Evolutionary conservation across 2,113 vertebrate species (phyloP).

Genomic region (Antechinus stuartii): DNA sequence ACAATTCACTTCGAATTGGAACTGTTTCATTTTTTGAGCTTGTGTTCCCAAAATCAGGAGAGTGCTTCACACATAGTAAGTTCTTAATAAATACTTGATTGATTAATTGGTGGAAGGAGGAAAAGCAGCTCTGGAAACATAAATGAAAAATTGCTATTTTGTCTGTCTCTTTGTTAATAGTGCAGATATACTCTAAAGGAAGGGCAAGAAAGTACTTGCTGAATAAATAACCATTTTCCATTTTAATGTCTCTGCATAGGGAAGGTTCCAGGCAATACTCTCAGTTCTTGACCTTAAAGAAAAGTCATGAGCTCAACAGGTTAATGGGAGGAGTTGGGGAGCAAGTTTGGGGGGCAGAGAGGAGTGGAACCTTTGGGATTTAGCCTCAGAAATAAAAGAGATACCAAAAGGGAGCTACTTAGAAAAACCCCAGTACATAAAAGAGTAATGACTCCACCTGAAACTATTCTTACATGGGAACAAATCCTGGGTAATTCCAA

Average conservation of each 20-base stretch:
- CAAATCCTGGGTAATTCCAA: slow-evolving; percentile 48
- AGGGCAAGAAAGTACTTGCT: background rate
- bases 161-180: background rate
- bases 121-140: background rate
- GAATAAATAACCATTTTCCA: background rate
- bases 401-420: slow-evolving; percentile 12
- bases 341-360: background rate
- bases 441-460: background rate
- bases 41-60: background rate
- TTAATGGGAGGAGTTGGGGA: background rate
- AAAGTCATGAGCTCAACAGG: slow-evolving; percentile 26
- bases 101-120: background rate
- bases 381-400: slow-evolving; percentile 26
- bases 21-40: background rate
- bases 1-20: background rate
- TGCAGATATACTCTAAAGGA: background rate
- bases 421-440: background rate
- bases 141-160: background rate
- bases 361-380: background rate
- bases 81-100: background rate
- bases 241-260: background rate
- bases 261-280: background rate
- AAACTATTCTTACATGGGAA: background rate
- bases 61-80: background rate
- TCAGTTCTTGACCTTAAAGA: background rate